phyloP scores from a whole-genome alignment of 2,888 invertebrate species.

The Amiota mariae region DNA sequence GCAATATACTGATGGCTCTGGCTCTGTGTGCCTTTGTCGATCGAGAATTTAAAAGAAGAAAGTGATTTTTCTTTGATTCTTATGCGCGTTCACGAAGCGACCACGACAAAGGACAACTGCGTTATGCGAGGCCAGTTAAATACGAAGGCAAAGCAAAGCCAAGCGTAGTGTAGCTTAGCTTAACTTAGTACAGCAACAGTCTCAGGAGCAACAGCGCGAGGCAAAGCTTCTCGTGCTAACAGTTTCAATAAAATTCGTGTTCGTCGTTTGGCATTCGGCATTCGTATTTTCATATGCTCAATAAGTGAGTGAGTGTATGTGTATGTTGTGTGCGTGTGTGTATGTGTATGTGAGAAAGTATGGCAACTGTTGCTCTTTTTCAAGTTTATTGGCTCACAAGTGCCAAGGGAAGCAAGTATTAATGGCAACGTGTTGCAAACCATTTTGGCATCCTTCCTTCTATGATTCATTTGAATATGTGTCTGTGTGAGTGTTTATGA shows the following conservation, averaged over 20 bases:
- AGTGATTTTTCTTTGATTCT: too few species aligned
- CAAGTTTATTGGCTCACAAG: constrained; percentile 68
- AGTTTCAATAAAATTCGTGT: not conserved
- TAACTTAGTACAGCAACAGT: not conserved
- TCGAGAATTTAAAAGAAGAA: too few species aligned
- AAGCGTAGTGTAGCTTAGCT: too few species aligned
- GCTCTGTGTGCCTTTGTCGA: too few species aligned
- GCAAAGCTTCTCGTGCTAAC: not conserved
- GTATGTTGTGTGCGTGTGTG: constrained; percentile 34
- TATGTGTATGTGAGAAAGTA: constrained; percentile 41
- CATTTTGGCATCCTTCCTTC: constrained; percentile 23
- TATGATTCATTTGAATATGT: not conserved
- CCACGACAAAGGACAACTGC: constrained; percentile 66
- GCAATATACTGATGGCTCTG: too few species aligned
- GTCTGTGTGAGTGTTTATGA: constrained; percentile 11
- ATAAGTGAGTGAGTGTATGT: constrained; percentile 2
- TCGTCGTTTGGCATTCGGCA: not conserved
- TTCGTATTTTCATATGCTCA: not conserved
- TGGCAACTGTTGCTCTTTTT: constrained; percentile 71
- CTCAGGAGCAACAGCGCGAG: not conserved
- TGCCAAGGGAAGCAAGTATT: constrained; percentile 64
- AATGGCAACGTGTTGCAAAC: constrained; percentile 65
- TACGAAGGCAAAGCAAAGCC: not conserved
- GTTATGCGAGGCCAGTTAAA: constrained; percentile 55
- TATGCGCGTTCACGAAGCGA: constrained; percentile 49